phyloP scores from a whole-genome alignment of 1,140 invertebrate species.

The Liolophura sinensis region DNA sequence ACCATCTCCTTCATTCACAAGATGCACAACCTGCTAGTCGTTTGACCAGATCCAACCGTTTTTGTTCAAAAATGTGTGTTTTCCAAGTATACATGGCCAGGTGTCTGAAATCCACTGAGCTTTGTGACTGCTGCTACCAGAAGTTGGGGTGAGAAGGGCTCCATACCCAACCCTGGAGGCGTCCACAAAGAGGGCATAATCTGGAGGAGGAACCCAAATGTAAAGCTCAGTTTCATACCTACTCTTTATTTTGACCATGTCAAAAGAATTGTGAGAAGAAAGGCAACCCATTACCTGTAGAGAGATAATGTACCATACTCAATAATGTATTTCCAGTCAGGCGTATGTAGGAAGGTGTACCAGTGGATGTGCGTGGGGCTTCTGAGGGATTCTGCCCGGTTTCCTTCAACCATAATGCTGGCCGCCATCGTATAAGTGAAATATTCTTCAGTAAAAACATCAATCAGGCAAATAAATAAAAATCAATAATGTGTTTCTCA shows the following conservation, averaged over 20 bases:
- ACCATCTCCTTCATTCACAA: constrained; percentile 23
- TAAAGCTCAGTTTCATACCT: background rate
- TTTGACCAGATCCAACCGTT: constrained; percentile 31
- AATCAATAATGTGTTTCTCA: no score
- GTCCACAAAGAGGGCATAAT: constrained; percentile 23
- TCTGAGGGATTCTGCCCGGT: no score
- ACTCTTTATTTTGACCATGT: background rate
- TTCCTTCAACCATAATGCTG: no score
- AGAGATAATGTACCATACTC: background rate
- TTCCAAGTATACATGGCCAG: constrained; percentile 38
- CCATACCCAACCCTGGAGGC: constrained; percentile 35
- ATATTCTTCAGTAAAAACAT: no score
- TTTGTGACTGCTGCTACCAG: constrained; percentile 6
- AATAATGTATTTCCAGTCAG: background rate
- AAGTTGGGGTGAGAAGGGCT: constrained; percentile 26
- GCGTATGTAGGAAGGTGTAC: background rate
- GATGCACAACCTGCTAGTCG: constrained; percentile 16
- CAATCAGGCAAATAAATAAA: no score
- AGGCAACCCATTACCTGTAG: background rate
- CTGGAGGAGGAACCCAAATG: background rate
- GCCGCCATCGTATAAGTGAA: no score
- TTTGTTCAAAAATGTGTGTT: constrained; percentile 34
- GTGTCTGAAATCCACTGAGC: constrained; percentile 25
- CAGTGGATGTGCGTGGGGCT: background rate
- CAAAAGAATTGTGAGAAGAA: background rate